phyloP scores from a whole-genome alignment of 2,113 vertebrate species.

The Nerophis ophidion region DNA sequence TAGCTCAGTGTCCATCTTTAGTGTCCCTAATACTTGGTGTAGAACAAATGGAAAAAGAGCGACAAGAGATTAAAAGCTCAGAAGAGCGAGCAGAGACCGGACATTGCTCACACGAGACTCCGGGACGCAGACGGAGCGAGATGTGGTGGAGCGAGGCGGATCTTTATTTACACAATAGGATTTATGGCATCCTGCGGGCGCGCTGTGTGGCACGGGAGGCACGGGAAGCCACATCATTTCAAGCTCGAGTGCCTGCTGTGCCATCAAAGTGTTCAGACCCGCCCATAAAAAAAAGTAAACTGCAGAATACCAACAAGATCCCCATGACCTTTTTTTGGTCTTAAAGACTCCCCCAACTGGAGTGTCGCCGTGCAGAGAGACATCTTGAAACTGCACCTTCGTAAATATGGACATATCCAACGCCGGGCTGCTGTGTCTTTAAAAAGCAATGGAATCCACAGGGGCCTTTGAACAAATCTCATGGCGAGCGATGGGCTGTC shows the following conservation, averaged over 20 bases:
- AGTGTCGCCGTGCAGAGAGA: too few relatives aligned
- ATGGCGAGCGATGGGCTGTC: too few relatives aligned
- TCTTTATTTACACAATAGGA: conserved; percentile 59
- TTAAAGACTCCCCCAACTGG: not conserved
- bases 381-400: not conserved
- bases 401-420: not conserved
- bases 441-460: not conserved
- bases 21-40: conserved; percentile 19
- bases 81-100: conserved; percentile 7
- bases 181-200: conserved; percentile 48
- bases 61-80: conserved; percentile 11
- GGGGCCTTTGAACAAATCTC: not conserved
- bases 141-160: conserved; percentile 33
- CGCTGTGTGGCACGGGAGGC: conserved; percentile 48
- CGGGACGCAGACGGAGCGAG: conserved; percentile 19
- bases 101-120: conserved; percentile 10
- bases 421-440: not conserved
- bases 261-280: conserved; percentile 42
- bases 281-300: conserved; percentile 36
- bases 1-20: conserved; percentile 7
- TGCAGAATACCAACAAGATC: conserved; percentile 57
- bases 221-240: conserved; percentile 64
- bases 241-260: conserved; percentile 54
- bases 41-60: conserved; percentile 17
- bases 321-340: conserved; percentile 51